Conservation (phyloP, 1,140 invertebrate genomes). For the Anoplolepis gracilipes region DNA sequence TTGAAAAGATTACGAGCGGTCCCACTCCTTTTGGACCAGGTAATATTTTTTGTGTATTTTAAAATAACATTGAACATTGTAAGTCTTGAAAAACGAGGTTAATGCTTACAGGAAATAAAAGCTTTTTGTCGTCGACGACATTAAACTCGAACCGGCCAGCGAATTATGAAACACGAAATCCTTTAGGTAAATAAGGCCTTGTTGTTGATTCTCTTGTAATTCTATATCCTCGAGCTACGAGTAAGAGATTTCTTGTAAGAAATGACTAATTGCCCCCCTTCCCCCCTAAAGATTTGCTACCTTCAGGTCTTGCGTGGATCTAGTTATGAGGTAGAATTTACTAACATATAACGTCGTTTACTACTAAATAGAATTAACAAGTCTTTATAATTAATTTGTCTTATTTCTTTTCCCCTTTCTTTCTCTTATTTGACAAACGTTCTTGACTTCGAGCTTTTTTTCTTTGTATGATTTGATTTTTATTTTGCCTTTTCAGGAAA, state of each 20-base stretch:
- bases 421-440: conserved; percentile 47
- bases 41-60: conserved; percentile 70
- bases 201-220: conserved; percentile 33
- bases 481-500: conserved; percentile 80
- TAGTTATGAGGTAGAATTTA: conserved; percentile 81
- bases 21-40: conserved; percentile 87
- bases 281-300: conserved; percentile 79
- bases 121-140: conserved; percentile 80
- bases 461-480: conserved; percentile 65
- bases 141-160: conserved; percentile 78
- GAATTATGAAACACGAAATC: conserved; percentile 81
- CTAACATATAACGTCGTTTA: conserved; percentile 75
- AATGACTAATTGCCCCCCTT: conserved; percentile 70
- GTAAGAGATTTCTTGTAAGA: conserved; percentile 49
- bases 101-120: conserved; percentile 80
- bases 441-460: conserved; percentile 47
- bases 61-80: conserved; percentile 27
- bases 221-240: conserved; percentile 51
- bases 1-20: conserved; percentile 85
- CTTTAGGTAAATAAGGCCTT: conserved; percentile 80
- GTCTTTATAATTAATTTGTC: conserved; percentile 38
- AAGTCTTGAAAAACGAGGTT: conserved; percentile 35
- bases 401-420: conserved; percentile 56
- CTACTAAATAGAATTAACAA: conserved; percentile 61
- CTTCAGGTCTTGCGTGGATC: conserved; percentile 83